Evolutionary conservation across 2,888 invertebrate species (phyloP), one percentile per base, ranked within the genome.

Genomic region (Pachydiplax longipennis): DNA sequence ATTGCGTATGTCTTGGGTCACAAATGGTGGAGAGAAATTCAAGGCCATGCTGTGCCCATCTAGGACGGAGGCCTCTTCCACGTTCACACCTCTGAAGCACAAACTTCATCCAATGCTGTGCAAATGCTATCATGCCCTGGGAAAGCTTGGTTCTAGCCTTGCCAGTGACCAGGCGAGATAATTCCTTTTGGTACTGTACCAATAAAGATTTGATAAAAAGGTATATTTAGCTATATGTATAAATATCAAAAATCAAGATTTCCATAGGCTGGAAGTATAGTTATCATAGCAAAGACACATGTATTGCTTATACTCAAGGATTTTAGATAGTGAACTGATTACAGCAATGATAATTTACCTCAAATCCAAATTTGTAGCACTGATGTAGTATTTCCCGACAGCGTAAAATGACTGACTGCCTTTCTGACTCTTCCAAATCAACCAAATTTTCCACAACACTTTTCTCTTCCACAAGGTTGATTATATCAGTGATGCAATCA

Each of bases 21-120:
- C 97, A 98, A 0, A 97, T 97, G 80, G 97, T 95, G 94, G 97
- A 96, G 1, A 99, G 95, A 93, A 98, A 98, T 93, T 98, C 98
- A 90, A 98, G 93, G 0, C 98, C 98, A 93, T 98, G 98, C 93
- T 96, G 96, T 4, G 98, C 98, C 98, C 98, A 98, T 93, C 98
- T 95, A 0, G 98, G 98, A 37, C 97, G 94, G 92, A 97, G 95
- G 0, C 98, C 98, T 8, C 97, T 95, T 0, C 97, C 97, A 0
- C 97, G 94, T 93, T 98, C 98, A 93, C 98, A 99, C 25, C 97
- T 95, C 93, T 97, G 96, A 92, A 96, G 95, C 0, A 98, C 98
- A 94, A 98, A 99, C 91, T 95, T 95, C 97, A 98, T 98, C 99
- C 99, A 99, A 93, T 97, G 96, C 92, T 96, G 95, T 15, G 97